Conservation (phyloP, 2,113 vertebrate species). For the Pteropus alecto region DNA sequence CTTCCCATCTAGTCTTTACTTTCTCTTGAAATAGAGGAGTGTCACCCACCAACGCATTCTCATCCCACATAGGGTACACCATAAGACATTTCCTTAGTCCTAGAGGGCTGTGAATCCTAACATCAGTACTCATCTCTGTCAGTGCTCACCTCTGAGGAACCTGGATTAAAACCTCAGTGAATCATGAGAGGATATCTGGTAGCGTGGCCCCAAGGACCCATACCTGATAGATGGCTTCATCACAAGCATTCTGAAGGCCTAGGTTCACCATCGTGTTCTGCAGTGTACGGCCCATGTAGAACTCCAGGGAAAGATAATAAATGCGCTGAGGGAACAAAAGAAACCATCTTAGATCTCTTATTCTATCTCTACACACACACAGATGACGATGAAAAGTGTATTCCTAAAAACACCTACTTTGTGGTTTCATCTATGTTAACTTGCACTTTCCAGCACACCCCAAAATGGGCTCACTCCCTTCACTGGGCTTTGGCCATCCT, state of each 20-base stretch:
- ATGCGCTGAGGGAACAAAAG: slow-evolving; percentile 81
- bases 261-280: slow-evolving; percentile 95
- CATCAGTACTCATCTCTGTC: neutral
- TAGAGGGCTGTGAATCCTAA: accelerated
- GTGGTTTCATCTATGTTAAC: neutral
- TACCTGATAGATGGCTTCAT: slow-evolving; percentile 94
- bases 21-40: neutral
- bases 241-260: slow-evolving; percentile 90
- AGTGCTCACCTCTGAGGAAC: neutral
- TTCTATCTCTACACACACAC: accelerated
- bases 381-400: neutral
- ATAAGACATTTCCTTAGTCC: accelerated
- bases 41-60: neutral
- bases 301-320: slow-evolving; percentile 93
- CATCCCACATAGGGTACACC: neutral
- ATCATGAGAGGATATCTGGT: accelerated
- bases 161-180: neutral
- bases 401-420: neutral
- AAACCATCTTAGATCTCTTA: neutral
- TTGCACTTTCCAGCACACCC: accelerated
- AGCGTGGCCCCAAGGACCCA: accelerated
- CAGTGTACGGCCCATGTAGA: slow-evolving; percentile 94
- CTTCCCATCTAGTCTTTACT: neutral
- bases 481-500: neutral
- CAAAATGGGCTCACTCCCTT: neutral